Conservation (phyloP, 2,797 vertebrate species). For the Pyrocephalus nanus region DNA sequence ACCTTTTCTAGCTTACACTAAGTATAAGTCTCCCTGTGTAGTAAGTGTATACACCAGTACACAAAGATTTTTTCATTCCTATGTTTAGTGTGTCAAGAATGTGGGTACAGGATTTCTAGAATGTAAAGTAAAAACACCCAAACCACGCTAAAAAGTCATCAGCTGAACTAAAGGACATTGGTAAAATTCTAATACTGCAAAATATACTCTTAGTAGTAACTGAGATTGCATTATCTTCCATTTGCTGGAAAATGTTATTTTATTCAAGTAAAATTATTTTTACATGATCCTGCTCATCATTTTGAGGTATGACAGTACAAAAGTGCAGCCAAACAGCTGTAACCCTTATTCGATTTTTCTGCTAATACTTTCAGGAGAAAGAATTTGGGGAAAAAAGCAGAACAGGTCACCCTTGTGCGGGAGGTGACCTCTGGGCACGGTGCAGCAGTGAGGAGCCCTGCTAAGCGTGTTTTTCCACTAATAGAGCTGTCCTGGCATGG, state of each 20-base stretch:
- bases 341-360: constrained; percentile 18
- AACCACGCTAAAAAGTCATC: neutral
- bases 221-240: neutral
- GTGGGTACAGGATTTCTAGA: neutral
- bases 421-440: neutral
- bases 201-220: neutral
- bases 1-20: neutral
- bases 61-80: neutral
- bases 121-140: neutral
- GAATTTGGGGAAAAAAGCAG: constrained; percentile 68
- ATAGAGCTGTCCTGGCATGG: neutral
- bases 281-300: neutral
- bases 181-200: neutral
- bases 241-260: neutral
- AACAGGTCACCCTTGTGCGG: constrained; percentile 17
- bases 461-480: neutral
- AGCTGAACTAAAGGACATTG: neutral
- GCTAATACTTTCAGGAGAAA: constrained; percentile 38
- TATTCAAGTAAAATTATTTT: neutral
- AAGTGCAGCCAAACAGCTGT: neutral
- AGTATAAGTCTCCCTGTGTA: neutral
- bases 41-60: rapidly evolving
- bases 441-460: neutral
- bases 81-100: neutral
- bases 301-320: neutral